Evolutionary conservation across 2,113 vertebrate species (phyloP), one percentile per base, ranked within the genome.

Genomic region (Nibea albiflora): DNA sequence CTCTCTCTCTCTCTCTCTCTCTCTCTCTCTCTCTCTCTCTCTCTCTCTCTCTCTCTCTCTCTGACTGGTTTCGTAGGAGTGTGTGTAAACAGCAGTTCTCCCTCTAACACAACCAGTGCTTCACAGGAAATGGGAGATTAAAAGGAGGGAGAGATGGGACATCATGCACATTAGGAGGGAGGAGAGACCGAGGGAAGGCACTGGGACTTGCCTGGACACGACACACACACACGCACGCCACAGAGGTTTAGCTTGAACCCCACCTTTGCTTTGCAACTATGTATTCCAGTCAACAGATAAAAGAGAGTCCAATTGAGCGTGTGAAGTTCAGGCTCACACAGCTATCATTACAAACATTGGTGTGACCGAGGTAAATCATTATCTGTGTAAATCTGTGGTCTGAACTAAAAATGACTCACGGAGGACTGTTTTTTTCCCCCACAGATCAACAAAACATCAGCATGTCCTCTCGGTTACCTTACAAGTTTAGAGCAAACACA

Each of bases 1-100:
- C n/a, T n/a, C n/a, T n/a, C n/a, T 80, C 66, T 14, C 73, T 70
- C 52, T 81, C 72, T 76, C 71, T 49, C 52, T 26, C 50, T 46
- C 65, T 57, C 35, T 61, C 42, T 63, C 54, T 66, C 46, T 57
- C 14, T 50, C 57, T 46, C 62, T 56, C 53, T 63, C 57, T 47
- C 42, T 44, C 9, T 54, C 62, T 44, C 61, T 60, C 31, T 60
- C 31, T 61, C 53, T 58, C 50, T 49, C 12, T 44, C 63, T 46
- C 66, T 61, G 46, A 20, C 24, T 57, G 66, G 57, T 73, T 68
- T 66, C 73, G 70, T 85, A 66, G 8, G 78, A 78, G 64, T 74
- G 71, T 65, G 80, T 84, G 81, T 84, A 92, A 94, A 93, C 85
- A 93, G 50, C n/a, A 68, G 73, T 31, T 86, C 68, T 77, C 62